Base-by-base conservation (phyloP, 2,888 invertebrate species). In the Cephus nigrinus region DNA sequence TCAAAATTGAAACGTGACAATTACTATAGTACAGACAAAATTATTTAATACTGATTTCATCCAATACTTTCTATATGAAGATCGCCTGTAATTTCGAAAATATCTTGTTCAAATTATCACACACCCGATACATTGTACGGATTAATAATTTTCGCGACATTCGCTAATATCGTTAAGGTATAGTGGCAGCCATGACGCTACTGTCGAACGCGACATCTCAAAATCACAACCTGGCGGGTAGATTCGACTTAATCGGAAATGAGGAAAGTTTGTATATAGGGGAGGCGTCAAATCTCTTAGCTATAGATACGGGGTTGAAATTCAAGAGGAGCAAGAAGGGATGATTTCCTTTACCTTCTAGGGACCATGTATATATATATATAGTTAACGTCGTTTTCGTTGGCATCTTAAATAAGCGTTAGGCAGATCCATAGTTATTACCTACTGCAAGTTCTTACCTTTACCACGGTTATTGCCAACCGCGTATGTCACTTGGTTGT, bases 391-490 rank as follows among this genome's bases (percentile, higher is more conserved):
- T 82, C 84, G 83, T 80, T 81, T 81, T 81, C 82, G 84, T 84
- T 84, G 86, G 86, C 82, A 80, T 81, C 87, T 87, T 89, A 90
- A 90, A 90, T 90, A 87, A 90, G 86, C 86, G 88, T 90, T 90
- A 90, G 85, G 80, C 82, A 85, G 86, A 90, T 89, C 87, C 87
- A 80, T 87, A 88, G 88, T 89, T 90, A 88, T 84, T 87, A 85
- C 76, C 78, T 9, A 73, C 79, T 79, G 76, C 79, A 83, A 81
- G 78, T 79, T 80, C 80, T 73, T 74, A 75, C 69, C 75, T 34
- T 74, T 34, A n/a, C 30, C 74, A 33, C 35, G 74, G 83, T 82
- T 82, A 84, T 87, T 82, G 82, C 81, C 83, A 81, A 80, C 80
- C 84, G 77, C 74, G 40, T 83, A 84, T 79, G 81, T 85, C 85